Conservation (phyloP, 2,797 vertebrate species). For the Melanotaenia parkinsoni region DNA sequence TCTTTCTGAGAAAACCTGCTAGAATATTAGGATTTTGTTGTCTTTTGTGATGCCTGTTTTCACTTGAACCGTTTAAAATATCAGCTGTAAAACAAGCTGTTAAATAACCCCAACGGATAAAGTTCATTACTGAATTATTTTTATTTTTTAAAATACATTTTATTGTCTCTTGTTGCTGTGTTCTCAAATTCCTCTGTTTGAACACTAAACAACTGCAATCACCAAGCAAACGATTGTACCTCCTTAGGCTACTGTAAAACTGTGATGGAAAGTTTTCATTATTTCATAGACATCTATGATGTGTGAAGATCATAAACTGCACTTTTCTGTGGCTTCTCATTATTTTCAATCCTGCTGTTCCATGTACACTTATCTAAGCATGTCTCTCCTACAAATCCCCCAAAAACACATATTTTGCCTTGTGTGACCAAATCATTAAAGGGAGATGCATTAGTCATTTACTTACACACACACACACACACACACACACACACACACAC, state of each 20-base stretch:
- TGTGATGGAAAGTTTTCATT: too few species aligned
- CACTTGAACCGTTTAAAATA: not conserved
- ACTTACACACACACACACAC: not conserved
- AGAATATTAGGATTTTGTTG: not conserved
- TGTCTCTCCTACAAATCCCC: not conserved
- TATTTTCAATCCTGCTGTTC: not conserved
- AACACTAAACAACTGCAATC: too few species aligned
- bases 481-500: constrained; percentile 24
- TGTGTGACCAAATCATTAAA: not conserved
- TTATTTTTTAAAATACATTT: not conserved
- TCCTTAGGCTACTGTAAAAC: too few species aligned
- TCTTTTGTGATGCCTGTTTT: not conserved
- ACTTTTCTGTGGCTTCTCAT: not conserved
- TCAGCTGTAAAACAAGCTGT: not conserved
- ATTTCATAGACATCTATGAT: too few species aligned
- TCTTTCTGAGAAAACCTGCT: not conserved
- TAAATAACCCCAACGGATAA: not conserved
- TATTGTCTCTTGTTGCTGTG: not conserved
- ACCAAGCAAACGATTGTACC: too few species aligned
- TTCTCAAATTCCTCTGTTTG: too few species aligned
- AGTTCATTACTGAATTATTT: not conserved
- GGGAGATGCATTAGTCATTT: constrained; percentile 2
- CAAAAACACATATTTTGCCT: not conserved
- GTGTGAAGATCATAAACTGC: not conserved
- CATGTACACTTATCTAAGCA: not conserved